Evolutionary conservation across 1,140 invertebrate genomes (phyloP), one percentile per base, ranked within the genome.

Genomic region (Calephelis nemesis): DNA sequence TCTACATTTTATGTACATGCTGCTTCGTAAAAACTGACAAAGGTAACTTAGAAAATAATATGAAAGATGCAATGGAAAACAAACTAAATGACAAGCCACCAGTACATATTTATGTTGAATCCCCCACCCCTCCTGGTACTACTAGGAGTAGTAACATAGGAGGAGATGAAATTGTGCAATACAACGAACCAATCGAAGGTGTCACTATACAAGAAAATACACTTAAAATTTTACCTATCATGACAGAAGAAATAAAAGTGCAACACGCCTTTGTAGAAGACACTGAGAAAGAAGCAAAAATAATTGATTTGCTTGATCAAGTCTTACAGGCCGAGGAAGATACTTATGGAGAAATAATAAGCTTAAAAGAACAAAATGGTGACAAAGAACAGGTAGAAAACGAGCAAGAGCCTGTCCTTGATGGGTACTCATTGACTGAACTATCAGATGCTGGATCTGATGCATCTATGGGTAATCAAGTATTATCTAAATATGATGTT

Each of bases 401-500:
- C 63, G 60, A 66, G 10, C 70, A 71, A 9, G 78, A 82, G 65
- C 64, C 60, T 49, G 71, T 72, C 13, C 62, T 76, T 52, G 85
- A 90, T 40, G 88, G 85, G 67, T 88, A 90, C 69, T 89, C 86
- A 9, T 70, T 88, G 19, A 84, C 83, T 71, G 86, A 91, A 65
- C 67, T 90, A 63, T 90, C 87, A 45, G 88, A 91, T 71, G 85
- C 87, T 42, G 87, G 83, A n/a, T 91, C 88, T 47, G 88, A 90
- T 65, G 83, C 82, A 82, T 91, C 88, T 58, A 73, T 84, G 73
- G 82, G 84, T 87, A 87, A 84, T 82, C 83, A 86, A 79, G 87
- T 75, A 62, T 85, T 89, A 87, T 88, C 86, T 77, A 89, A 89
- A 83, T 90, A 90, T 76, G 86, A 89, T 80, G 87, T 91, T n/a